Conservation (phyloP, 2,797 vertebrate species). For the Anabacerthia variegaticeps region DNA sequence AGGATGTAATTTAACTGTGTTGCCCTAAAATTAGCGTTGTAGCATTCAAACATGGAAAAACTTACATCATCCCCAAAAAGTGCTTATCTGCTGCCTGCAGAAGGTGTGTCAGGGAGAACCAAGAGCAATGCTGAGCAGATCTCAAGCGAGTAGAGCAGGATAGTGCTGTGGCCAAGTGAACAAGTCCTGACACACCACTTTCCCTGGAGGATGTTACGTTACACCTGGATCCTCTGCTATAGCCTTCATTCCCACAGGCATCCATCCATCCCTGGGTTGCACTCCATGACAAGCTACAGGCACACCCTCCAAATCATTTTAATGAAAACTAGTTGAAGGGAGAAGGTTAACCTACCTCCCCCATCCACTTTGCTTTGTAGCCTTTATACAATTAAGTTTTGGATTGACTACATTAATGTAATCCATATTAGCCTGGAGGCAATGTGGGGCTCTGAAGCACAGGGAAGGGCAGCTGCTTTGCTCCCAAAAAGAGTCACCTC, state of each 20-base stretch:
- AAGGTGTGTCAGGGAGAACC: constrained; percentile 35
- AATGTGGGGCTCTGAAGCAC: not conserved
- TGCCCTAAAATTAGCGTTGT: not conserved
- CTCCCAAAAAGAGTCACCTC: not conserved
- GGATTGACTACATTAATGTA: not conserved
- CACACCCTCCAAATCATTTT: constrained; percentile 29
- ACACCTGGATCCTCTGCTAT: not conserved
- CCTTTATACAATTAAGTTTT: not conserved
- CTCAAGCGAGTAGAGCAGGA: constrained; percentile 15
- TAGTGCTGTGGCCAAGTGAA: not conserved
- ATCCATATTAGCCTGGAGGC: not conserved
- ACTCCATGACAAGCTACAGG: not conserved
- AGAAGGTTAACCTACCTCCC: not conserved
- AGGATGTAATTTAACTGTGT: not conserved
- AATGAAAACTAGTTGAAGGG: not conserved
- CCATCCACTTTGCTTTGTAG: not conserved
- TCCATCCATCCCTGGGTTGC: not conserved
- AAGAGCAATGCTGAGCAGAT: not conserved
- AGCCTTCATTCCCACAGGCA: constrained; percentile 46
- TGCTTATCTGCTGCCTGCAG: not conserved
- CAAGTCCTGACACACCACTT: constrained; percentile 50
- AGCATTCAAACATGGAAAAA: not conserved
- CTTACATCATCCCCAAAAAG: constrained; percentile 20
- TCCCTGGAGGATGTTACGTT: not conserved
- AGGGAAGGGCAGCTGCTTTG: not conserved